A percentile compares a stretch with the other conserved stretches of the same genome.
Evolutionary conservation across 2,113 vertebrate genomes (phyloP).

Genomic region (Rana temporaria): DNA sequence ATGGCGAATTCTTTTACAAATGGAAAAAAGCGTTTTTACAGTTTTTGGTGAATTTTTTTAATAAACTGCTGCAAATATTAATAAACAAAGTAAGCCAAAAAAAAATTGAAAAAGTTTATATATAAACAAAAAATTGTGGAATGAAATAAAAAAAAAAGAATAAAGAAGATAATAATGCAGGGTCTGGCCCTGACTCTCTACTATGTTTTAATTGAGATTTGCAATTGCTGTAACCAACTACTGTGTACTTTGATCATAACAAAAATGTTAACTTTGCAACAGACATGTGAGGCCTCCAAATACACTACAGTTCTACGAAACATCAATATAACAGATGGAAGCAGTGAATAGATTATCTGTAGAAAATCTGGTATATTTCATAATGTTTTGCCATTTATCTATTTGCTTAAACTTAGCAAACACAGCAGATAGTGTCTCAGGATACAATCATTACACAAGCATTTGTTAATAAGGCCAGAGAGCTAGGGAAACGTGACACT

Average conservation of each 20-base stretch:
- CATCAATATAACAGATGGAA: conserved; percentile 37
- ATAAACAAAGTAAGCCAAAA: no score
- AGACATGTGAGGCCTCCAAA: not conserved
- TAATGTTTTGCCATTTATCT: conserved; percentile 43
- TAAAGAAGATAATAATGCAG: no score
- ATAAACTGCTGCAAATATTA: no score
- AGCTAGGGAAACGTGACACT: not conserved
- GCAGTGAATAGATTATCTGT: conserved; percentile 5
- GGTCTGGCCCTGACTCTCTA: no score
- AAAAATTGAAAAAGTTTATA: no score
- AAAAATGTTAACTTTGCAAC: not conserved
- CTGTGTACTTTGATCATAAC: not conserved
- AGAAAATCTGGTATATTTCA: conserved; percentile 12
- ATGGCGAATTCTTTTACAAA: no score
- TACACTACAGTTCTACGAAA: conserved; percentile 12
- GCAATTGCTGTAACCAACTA: no score
- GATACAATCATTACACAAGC: conserved; percentile 36
- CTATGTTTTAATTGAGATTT: no score
- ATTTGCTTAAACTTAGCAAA: conserved; percentile 34
- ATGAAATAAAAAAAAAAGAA: no score
- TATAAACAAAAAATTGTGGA: no score
- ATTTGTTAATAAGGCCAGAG: conserved; percentile 27
- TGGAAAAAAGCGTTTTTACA: no score
- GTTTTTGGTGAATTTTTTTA: no score
- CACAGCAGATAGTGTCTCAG: conserved; percentile 13